Percentiles rank a stretch among this genome's conserved stretches.
phyloP scores from a whole-genome alignment of 2,113 vertebrate genomes.

The Meleagris gallopavo region DNA sequence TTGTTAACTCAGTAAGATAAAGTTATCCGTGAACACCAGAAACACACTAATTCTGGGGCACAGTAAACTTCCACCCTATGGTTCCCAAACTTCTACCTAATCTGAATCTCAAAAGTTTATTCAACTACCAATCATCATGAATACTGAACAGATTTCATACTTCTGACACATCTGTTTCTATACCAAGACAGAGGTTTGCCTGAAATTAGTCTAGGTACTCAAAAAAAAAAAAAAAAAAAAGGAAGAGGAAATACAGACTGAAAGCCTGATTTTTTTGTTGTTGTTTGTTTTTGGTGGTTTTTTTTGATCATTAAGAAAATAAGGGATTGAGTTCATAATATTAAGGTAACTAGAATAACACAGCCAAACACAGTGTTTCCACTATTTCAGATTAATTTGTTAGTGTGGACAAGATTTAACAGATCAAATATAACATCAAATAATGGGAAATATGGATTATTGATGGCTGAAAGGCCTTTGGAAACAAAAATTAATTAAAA shows the following conservation, averaged over 20 bases:
- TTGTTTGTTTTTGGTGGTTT: not conserved
- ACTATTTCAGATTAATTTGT: not conserved
- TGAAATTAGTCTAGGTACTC: not conserved
- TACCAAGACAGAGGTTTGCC: not conserved
- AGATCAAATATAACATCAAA: not conserved
- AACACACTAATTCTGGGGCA: not conserved
- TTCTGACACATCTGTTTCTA: not conserved
- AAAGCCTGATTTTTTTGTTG: not conserved
- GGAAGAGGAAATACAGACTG: not conserved
- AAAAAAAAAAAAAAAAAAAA: not conserved
- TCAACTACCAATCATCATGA: not conserved
- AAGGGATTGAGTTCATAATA: not conserved
- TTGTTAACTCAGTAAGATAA: not conserved
- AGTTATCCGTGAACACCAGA: not conserved
- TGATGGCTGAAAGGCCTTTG: not conserved
- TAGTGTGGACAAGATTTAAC: not conserved
- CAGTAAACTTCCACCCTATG: not conserved
- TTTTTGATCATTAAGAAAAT: not conserved
- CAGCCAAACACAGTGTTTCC: not conserved
- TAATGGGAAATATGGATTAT: not conserved
- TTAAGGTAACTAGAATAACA: not conserved
- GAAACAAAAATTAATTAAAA: not conserved
- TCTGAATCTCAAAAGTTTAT: not conserved
- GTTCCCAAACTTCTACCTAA: not conserved
- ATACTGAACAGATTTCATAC: not conserved